Conservation (phyloP, 2,888 invertebrate genomes). For the Tubiluchus corallicola region DNA sequence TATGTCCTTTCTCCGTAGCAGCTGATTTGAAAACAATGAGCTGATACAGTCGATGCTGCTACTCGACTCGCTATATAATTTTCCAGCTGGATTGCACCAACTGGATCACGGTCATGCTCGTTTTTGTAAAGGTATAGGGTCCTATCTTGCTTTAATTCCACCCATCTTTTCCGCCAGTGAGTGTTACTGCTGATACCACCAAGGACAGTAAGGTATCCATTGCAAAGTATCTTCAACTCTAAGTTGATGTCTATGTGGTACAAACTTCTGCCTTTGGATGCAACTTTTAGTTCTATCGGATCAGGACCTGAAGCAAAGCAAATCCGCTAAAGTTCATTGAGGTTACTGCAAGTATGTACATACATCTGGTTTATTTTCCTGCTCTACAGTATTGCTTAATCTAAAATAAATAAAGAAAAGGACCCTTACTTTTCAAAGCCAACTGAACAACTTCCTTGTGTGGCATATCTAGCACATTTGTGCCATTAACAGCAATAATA, state of each 20-base stretch:
- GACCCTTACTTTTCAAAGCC: slow-evolving; percentile 53
- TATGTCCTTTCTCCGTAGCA: slow-evolving; percentile 3
- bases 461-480: slow-evolving; percentile 72
- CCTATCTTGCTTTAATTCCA: slow-evolving; percentile 71
- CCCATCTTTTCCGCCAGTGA: slow-evolving; percentile 71
- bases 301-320: slow-evolving; percentile 44
- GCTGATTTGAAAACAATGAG: not conserved
- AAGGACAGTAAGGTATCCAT: slow-evolving; percentile 20
- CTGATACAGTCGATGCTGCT: not conserved
- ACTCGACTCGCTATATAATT: too few relatives aligned
- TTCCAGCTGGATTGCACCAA: not conserved
- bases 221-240: not conserved
- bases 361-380: too few relatives aligned
- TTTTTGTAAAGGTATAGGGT: slow-evolving; percentile 88
- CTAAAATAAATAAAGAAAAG: slow-evolving; percentile 8
- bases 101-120: slow-evolving; percentile 41
- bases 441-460: slow-evolving; percentile 84
- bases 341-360: too few relatives aligned
- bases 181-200: slow-evolving; percentile 18
- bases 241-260: not conserved
- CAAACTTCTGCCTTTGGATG: slow-evolving; percentile 24
- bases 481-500: slow-evolving; percentile 70
- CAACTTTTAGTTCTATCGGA: slow-evolving; percentile 66
- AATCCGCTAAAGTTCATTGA: too few relatives aligned
- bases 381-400: too few relatives aligned